Evolutionary conservation across 2,888 invertebrate genomes (phyloP), one percentile per base, ranked within the genome.

Genomic region (Dasypolia templi): DNA sequence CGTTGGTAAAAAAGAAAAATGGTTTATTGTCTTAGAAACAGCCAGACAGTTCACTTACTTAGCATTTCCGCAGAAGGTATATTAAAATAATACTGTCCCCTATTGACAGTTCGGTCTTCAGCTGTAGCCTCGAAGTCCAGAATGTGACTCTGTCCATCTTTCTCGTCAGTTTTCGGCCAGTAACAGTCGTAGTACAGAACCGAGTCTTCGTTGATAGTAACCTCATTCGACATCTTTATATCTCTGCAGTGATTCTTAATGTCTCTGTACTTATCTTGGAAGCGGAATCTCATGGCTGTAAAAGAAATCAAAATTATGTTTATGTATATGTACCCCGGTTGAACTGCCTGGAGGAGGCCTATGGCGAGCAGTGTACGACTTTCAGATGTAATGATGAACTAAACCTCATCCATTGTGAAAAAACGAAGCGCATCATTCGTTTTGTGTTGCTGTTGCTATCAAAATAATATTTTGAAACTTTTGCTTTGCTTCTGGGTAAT

Each of bases 121-220:
- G 93, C 91, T 0, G 85, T 84, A 0, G 96, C 96, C 72, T 95
- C 95, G 77, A 95, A 96, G 86, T 96, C 95, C 6, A 96, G 85
- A 6, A 93, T 92, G 39, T 95, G 94, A 51, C 94, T 95, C 70
- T 92, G 94, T 0, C 93, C 94, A 19, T 92, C 92, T 22, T 87
- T 91, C 9, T 91, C 92, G 29, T 94, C 93, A 0, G 92, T 91
- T 26, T 88, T 84, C 0, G 94, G 91, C 96, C 95, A 95, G 77
- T 94, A 96, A 75, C 96, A 96, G 73, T 96, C 95, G 70, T 96
- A 96, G 83, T 95, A 96, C 19, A 96, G 82, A 2, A 95, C 93
- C 0, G 96, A 96, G 12, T 93, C 92, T 53, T 95, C 95, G 53
- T 95, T 93, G 7, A 96, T 90, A 0, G 91, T 91, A 0, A 94